Evolutionary conservation across 2,797 vertebrate genomes (phyloP).

Genomic region (Galago senegalensis): DNA sequence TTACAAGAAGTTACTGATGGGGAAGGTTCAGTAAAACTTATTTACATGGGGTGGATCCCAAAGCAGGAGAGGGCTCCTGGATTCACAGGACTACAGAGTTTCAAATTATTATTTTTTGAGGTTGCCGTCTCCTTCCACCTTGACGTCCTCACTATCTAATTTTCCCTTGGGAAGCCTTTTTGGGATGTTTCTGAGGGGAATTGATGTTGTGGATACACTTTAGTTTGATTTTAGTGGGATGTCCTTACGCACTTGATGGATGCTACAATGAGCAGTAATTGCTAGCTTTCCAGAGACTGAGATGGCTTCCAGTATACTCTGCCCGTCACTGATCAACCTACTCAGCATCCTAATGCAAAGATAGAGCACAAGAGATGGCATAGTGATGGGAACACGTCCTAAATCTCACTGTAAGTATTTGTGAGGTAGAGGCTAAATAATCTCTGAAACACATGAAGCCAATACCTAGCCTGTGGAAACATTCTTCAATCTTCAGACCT

Average conservation of each 20-base stretch:
- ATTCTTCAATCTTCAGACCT: neutral
- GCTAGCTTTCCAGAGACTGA: neutral
- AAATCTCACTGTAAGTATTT: neutral
- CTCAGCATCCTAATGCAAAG: neutral
- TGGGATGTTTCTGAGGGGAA: neutral
- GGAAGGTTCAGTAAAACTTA: neutral
- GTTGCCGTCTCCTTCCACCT: neutral
- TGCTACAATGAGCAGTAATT: neutral
- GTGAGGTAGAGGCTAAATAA: neutral
- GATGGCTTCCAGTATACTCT: neutral
- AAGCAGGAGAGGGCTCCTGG: neutral
- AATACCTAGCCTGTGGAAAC: fast-evolving
- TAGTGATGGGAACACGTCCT: neutral
- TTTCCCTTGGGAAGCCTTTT: neutral
- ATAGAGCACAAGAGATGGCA: neutral
- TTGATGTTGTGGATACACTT: neutral
- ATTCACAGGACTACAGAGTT: neutral
- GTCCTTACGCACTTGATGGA: neutral
- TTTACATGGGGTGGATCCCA: neutral
- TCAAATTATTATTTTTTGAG: neutral
- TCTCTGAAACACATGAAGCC: neutral
- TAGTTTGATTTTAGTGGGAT: neutral
- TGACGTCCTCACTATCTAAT: neutral
- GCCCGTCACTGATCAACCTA: fast-evolving
- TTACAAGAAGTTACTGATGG: neutral